A percentile compares a stretch with the other conserved stretches of the same genome.
Conservation (phyloP, 2,113 vertebrate genomes). For the Fukomys damarensis region DNA sequence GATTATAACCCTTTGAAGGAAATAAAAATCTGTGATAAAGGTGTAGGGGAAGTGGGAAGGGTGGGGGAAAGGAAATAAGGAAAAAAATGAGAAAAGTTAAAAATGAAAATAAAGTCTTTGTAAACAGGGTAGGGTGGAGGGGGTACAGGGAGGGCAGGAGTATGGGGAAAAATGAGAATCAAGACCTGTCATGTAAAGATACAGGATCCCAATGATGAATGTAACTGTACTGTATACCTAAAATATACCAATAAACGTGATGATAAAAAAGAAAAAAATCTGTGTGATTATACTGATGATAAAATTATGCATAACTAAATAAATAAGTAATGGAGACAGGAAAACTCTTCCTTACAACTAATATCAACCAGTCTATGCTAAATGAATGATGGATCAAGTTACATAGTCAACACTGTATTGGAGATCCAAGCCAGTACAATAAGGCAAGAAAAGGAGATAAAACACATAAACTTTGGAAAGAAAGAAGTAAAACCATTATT, state of each 20-base stretch:
- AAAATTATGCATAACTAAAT: background rate
- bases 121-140: too few species aligned
- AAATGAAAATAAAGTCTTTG: too few species aligned
- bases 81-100: too few species aligned
- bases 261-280: too few species aligned
- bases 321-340: background rate
- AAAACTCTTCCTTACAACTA: background rate
- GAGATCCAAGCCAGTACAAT: background rate
- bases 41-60: too few species aligned
- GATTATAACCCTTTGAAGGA: background rate
- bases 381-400: background rate
- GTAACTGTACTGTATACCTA: too few species aligned
- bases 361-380: background rate
- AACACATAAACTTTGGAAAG: background rate
- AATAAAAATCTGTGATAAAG: slow-evolving; percentile 37
- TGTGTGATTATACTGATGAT: background rate
- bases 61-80: too few species aligned
- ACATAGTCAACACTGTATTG: background rate
- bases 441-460: background rate
- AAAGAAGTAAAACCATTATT: background rate
- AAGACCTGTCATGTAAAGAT: too few species aligned
- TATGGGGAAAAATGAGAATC: too few species aligned
- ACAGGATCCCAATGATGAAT: too few species aligned
- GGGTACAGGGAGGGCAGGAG: too few species aligned
- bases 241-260: too few species aligned